These are phyloP conservation scores for Caenorhabditis elegans DNA, from an alignment of 1,140 invertebrate species.

Conservation along the genomic window WBcel235 BX284602.5:7414501-7415000, in stretches of 20 bases:
- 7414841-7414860: constrained; percentile 13
- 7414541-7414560: not conserved
- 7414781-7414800: not conserved
- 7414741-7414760: too few species aligned
- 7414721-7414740: not conserved
- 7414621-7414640: constrained; percentile 3
- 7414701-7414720: constrained; percentile 8
- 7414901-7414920: not conserved
- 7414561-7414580: not conserved
- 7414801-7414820: not conserved
- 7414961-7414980: not conserved
- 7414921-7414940: not conserved
- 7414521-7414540: not conserved
- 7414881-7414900: not conserved
- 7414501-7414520: not conserved
- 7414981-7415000: not conserved
- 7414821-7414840: constrained; percentile 16
- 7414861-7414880: not conserved
- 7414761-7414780: not conserved
- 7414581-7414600: not conserved
- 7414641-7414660: not conserved
- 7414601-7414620: constrained; percentile 15
- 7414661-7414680: not conserved
- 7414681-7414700: not conserved
- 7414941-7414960: not conserved